A percentile compares a stretch with the other conserved stretches of the same genome.
Conservation (phyloP, 2,797 vertebrate genomes). For the Thamnophis elegans region DNA sequence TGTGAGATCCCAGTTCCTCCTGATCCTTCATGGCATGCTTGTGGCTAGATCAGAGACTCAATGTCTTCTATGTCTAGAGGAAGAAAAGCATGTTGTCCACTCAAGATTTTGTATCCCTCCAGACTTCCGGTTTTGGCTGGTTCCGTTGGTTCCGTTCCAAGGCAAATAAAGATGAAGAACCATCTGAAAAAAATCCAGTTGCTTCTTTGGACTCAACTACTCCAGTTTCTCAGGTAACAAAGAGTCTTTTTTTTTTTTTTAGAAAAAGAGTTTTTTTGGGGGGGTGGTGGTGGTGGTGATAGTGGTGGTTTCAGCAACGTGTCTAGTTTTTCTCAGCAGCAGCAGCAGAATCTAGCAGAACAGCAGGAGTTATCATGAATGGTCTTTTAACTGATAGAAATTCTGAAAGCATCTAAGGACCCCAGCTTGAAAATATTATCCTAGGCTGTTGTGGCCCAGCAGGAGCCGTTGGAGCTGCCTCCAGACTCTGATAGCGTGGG, state of each 20-base stretch:
- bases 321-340: background rate
- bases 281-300: too few species aligned
- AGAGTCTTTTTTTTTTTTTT: background rate
- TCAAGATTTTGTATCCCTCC: background rate
- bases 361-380: background rate
- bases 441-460: too few species aligned
- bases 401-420: background rate
- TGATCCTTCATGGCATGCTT: background rate
- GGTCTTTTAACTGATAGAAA: background rate
- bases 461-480: too few species aligned
- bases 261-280: background rate
- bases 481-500: too few species aligned
- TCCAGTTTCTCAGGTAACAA: conserved; percentile 51
- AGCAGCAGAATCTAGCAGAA: background rate
- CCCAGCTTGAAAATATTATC: background rate
- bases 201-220: background rate
- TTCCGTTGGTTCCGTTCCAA: conserved; percentile 76
- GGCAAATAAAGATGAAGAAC: conserved; percentile 24
- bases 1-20: background rate
- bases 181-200: conserved; percentile 12
- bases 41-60: background rate
- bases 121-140: conserved; percentile 75
- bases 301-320: background rate
- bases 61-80: background rate
- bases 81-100: fast-evolving